Conservation (phyloP, 2,113 vertebrate species). For the Tachycineta bicolor region DNA sequence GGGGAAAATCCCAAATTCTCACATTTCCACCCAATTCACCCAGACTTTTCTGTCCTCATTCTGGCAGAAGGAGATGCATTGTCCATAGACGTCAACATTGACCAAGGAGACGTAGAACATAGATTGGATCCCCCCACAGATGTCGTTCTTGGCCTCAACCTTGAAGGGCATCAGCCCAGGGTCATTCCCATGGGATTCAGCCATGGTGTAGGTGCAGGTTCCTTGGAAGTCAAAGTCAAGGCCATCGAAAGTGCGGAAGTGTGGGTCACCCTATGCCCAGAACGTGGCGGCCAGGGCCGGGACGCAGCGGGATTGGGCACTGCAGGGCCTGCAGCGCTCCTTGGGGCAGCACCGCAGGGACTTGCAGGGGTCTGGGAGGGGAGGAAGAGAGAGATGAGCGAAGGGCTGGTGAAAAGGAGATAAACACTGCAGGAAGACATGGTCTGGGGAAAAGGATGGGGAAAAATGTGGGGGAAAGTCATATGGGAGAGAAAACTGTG, state of each 20-base stretch:
- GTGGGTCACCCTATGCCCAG: constrained; percentile 78
- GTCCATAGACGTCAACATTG: constrained; percentile 64
- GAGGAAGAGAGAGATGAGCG: neutral
- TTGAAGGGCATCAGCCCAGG: constrained; percentile 75
- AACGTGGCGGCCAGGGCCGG: constrained; percentile 69
- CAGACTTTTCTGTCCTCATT: constrained; percentile 73
- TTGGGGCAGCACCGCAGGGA: constrained; percentile 73
- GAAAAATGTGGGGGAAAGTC: neutral
- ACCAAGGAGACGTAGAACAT: constrained; percentile 78
- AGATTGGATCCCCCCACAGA: constrained; percentile 64
- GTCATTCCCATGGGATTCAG: constrained; percentile 57
- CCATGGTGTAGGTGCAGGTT: constrained; percentile 79
- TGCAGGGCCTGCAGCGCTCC: constrained; percentile 67
- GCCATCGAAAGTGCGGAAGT: constrained; percentile 75
- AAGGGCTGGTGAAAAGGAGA: neutral
- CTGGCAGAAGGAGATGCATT: constrained; percentile 71
- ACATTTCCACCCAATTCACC: constrained; percentile 66
- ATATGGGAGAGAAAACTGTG: too few relatives aligned
- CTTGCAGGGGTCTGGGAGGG: constrained; percentile 78
- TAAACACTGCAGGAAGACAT: neutral
- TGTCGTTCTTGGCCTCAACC: constrained; percentile 80
- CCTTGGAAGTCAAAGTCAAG: constrained; percentile 76
- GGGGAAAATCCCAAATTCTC: neutral
- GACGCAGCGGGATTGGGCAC: neutral
- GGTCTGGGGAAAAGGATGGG: neutral